phyloP scores from a whole-genome alignment of 1,140 invertebrate genomes.

The Cecropterus lyciades region DNA sequence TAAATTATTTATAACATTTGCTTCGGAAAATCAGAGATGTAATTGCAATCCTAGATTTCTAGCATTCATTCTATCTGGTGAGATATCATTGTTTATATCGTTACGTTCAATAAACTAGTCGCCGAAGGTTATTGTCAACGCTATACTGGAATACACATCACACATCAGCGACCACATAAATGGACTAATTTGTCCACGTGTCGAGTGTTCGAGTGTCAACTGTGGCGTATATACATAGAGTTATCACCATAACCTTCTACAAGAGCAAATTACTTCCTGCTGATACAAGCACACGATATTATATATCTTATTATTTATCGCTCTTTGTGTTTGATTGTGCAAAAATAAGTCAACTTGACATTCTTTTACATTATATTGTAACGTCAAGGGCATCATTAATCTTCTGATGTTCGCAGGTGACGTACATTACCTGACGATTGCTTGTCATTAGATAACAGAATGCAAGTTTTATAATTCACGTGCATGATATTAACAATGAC shows the following conservation, averaged over 20 bases:
- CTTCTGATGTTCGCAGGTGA: conserved; percentile 16
- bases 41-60: too few species aligned
- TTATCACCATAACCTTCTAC: conserved; percentile 77
- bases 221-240: conserved; percentile 44
- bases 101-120: too few species aligned
- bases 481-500: not conserved
- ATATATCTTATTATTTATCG: conserved; percentile 44
- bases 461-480: conserved; percentile 11
- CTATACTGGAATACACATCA: too few species aligned
- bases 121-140: too few species aligned
- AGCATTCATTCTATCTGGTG: too few species aligned
- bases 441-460: conserved; percentile 28
- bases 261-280: conserved; percentile 77
- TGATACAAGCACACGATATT: conserved; percentile 59
- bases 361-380: conserved; percentile 21
- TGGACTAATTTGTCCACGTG: conserved; percentile 43
- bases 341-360: conserved; percentile 36
- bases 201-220: conserved; percentile 44
- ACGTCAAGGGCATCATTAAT: conserved; percentile 38
- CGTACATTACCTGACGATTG: conserved; percentile 18
- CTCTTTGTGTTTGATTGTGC: conserved; percentile 30
- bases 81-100: too few species aligned
- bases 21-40: too few species aligned
- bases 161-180: conserved; percentile 3
- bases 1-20: too few species aligned